Conservation (phyloP, 2,797 vertebrate genomes). For the Babyrousa celebensis region DNA sequence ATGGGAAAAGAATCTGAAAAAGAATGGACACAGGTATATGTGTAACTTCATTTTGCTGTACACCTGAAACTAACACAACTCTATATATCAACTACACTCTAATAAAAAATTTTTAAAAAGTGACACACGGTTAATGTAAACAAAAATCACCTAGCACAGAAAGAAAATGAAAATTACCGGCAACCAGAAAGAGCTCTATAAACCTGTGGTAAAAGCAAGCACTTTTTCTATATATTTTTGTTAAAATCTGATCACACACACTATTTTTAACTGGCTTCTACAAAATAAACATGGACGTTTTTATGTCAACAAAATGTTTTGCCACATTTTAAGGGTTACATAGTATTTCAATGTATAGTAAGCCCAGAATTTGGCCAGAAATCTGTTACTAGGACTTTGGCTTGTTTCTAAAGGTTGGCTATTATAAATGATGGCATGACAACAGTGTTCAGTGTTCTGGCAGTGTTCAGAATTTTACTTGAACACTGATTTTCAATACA, state of each 20-base stretch:
- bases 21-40: no score
- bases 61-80: no score
- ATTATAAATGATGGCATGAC: constrained; percentile 13
- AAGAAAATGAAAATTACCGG: constrained; percentile 35
- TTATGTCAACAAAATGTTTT: constrained; percentile 43
- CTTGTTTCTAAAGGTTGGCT: constrained; percentile 27
- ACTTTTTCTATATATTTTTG: constrained; percentile 50
- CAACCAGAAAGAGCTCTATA: constrained; percentile 29
- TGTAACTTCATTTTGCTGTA: no score
- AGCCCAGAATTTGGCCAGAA: constrained; percentile 24
- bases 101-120: neutral
- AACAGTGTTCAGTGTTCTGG: neutral
- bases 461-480: neutral
- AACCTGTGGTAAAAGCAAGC: neutral
- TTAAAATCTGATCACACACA: constrained; percentile 50
- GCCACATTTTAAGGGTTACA: constrained; percentile 22
- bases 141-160: neutral
- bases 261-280: constrained; percentile 59
- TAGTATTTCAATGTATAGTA: neutral
- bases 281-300: neutral
- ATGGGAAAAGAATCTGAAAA: no score
- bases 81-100: no score
- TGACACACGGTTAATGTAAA: neutral
- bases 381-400: neutral
- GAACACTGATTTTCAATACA: constrained; percentile 40